phyloP scores from a whole-genome alignment of 2,888 invertebrate genomes.

The Nowickia ferox region DNA sequence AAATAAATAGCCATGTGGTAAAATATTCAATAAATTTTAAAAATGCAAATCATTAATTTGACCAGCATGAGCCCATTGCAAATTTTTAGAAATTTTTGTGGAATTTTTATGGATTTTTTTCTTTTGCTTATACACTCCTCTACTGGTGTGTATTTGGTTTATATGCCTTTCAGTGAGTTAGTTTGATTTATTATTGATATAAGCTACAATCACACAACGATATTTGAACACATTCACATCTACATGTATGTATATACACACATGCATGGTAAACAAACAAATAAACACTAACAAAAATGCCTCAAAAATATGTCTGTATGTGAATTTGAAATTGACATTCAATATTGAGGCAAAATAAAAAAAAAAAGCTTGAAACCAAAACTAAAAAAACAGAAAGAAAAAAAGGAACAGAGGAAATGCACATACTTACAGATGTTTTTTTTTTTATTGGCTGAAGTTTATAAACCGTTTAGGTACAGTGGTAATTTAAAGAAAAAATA shows the following conservation, averaged over 20 bases:
- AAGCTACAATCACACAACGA: constrained; percentile 55
- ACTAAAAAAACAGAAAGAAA: constrained; percentile 15
- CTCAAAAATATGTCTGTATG: constrained; percentile 48
- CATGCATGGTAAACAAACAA: constrained; percentile 12
- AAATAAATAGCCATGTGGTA: constrained; percentile 71
- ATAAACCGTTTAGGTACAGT: constrained; percentile 12
- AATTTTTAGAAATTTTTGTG: constrained; percentile 39
- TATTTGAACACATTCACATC: constrained; percentile 16
- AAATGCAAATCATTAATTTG: constrained; percentile 69
- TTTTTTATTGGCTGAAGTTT: constrained; percentile 19
- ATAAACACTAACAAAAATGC: constrained; percentile 43
- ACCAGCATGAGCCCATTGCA: constrained; percentile 65
- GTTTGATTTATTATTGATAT: constrained; percentile 73
- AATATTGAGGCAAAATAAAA: constrained; percentile 49
- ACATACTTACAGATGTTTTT: constrained; percentile 58
- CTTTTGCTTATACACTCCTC: constrained; percentile 16
- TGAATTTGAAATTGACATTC: constrained; percentile 63
- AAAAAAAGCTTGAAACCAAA: constrained; percentile 26
- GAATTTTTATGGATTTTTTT: constrained; percentile 36
- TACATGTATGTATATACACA: background rate
- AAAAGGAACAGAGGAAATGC: constrained; percentile 1
- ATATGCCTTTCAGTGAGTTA: constrained; percentile 65
- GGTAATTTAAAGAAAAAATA: background rate
- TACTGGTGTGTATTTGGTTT: constrained; percentile 36
- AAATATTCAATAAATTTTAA: constrained; percentile 70